Percentiles rank a stretch among this genome's conserved stretches.
These are phyloP conservation scores for Tichodroma muraria DNA, from an alignment of 2,113 vertebrate genomes.

Conservation along the genomic window DNA sequence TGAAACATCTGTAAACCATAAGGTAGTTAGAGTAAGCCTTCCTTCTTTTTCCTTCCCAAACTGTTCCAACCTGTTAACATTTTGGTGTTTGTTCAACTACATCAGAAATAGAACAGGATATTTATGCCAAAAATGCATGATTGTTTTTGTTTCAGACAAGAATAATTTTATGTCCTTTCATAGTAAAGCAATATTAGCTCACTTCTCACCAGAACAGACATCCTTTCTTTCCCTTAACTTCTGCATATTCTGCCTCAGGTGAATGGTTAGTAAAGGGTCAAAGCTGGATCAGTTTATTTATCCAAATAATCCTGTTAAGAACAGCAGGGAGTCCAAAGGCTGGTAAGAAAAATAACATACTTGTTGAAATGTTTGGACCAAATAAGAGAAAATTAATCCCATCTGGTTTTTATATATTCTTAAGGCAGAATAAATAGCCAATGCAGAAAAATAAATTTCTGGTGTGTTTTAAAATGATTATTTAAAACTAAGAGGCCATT, in stretches of 20 bases:
- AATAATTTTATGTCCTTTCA: not conserved
- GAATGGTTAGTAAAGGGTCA: not conserved
- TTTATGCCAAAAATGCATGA: not conserved
- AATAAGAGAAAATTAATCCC: not conserved
- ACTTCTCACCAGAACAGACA: not conserved
- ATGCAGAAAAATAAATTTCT: constrained; percentile 9
- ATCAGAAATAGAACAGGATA: not conserved
- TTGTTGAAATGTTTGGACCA: constrained; percentile 14
- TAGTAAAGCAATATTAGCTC: not conserved
- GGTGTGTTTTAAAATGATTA: not conserved
- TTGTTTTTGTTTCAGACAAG: not conserved
- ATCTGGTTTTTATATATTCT: constrained; percentile 4
- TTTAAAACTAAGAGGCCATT: not conserved
- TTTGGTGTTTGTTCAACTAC: not conserved
- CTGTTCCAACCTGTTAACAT: not conserved
- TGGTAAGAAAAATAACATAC: constrained; percentile 16
- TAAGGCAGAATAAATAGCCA: not conserved
- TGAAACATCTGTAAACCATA: not conserved
- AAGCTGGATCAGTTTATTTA: constrained; percentile 6
- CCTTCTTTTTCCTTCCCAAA: not conserved
- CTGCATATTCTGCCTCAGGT: not conserved
- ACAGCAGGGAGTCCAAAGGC: not conserved
- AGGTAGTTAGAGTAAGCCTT: not conserved
- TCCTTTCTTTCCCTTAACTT: not conserved
- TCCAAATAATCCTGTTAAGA: constrained; percentile 28